Percentiles rank a stretch among this genome's conserved stretches.
phyloP scores from a whole-genome alignment of 2,888 invertebrate species.

The Machimus atricapillus region DNA sequence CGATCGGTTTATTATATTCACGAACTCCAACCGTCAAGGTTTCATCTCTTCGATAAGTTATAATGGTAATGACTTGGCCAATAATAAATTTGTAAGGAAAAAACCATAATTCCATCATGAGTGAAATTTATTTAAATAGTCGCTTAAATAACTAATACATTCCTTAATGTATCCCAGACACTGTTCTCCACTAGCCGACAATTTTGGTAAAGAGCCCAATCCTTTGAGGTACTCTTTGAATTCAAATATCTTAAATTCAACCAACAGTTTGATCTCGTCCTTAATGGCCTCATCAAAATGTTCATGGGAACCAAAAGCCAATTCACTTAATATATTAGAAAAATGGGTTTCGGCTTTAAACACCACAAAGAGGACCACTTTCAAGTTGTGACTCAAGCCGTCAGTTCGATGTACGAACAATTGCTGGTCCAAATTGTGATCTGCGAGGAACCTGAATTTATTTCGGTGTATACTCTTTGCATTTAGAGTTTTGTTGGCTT shows the following conservation, averaged over 20 bases:
- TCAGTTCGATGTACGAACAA: slow-evolving; percentile 70
- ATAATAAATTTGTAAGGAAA: not conserved
- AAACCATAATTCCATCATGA: not conserved
- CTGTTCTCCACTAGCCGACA: slow-evolving; percentile 50
- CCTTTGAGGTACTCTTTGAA: slow-evolving; percentile 51
- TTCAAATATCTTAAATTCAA: slow-evolving; percentile 55
- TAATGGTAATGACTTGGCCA: not conserved
- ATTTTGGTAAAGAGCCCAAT: slow-evolving; percentile 47
- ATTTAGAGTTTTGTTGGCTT: slow-evolving; percentile 45
- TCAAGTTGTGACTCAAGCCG: slow-evolving; percentile 72
- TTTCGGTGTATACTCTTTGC: slow-evolving; percentile 60
- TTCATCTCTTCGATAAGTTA: not conserved
- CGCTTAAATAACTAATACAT: slow-evolving; percentile 52
- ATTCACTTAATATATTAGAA: slow-evolving; percentile 58
- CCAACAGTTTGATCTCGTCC: slow-evolving; percentile 51
- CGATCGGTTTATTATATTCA: no score
- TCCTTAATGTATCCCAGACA: slow-evolving; percentile 49
- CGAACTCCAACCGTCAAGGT: no score
- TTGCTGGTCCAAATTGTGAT: slow-evolving; percentile 68
- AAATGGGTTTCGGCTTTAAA: slow-evolving; percentile 57
- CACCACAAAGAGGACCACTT: slow-evolving; percentile 57
- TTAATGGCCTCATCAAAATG: slow-evolving; percentile 48
- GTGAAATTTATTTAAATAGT: slow-evolving; percentile 46
- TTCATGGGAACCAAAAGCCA: slow-evolving; percentile 57
- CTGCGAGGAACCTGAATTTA: slow-evolving; percentile 70